Evolutionary conservation across 1,140 invertebrate species (phyloP).

Genomic region (Caenorhabditis briggsae): DNA sequence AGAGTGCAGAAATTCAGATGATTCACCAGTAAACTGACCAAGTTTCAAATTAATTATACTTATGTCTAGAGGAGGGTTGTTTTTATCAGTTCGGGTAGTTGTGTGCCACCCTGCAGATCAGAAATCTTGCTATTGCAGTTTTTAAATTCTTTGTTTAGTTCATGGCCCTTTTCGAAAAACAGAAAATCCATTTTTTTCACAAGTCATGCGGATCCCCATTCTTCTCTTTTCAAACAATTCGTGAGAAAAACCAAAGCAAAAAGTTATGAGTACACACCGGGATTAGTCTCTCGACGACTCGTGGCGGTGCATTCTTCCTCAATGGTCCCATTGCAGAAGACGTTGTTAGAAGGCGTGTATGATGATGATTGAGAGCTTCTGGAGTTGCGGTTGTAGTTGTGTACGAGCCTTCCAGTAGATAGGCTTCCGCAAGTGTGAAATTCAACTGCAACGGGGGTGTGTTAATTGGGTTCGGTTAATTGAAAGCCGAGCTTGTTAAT

Average conservation of each 20-base stretch:
- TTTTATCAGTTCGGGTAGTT: no score
- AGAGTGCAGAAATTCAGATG: no score
- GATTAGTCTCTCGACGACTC: constrained; percentile 50
- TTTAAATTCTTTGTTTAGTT: no score
- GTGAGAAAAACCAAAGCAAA: constrained; percentile 30
- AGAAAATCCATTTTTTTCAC: neutral
- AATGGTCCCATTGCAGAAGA: constrained; percentile 40
- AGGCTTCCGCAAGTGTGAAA: constrained; percentile 16
- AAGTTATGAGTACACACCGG: constrained; percentile 53
- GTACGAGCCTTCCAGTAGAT: neutral
- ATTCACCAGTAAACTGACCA: no score
- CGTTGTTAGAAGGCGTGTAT: constrained; percentile 42
- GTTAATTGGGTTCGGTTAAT: neutral
- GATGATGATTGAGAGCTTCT: constrained; percentile 11
- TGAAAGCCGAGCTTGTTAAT: neutral
- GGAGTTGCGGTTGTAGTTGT: neutral
- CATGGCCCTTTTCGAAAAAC: neutral
- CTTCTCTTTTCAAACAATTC: neutral
- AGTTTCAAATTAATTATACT: no score
- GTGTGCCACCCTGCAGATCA: no score
- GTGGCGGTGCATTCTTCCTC: constrained; percentile 39
- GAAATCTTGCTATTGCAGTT: no score
- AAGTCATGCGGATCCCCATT: constrained; percentile 24
- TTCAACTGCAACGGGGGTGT: constrained; percentile 4
- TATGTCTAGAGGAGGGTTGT: no score